A percentile compares a stretch with the other conserved stretches of the same genome.
phyloP scores from a whole-genome alignment of 2,797 vertebrate species.

The Hoplostethus mediterraneus region DNA sequence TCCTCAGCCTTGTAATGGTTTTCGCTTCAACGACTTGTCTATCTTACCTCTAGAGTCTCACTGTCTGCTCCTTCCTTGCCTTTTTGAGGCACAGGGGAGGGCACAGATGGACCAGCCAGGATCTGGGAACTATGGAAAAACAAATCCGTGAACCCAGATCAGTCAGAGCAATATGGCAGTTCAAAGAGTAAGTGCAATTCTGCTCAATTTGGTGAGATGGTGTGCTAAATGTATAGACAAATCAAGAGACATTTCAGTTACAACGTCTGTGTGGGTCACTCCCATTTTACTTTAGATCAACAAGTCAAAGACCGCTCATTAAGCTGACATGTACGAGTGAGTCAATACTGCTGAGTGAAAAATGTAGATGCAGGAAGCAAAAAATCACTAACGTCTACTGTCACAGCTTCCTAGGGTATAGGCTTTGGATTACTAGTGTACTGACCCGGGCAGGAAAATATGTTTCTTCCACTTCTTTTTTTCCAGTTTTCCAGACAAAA shows the following conservation, averaged over 20 bases:
- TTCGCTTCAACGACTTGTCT: background rate
- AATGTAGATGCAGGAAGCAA: conserved; percentile 53
- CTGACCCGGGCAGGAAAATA: no score
- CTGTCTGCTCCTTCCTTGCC: conserved; percentile 90
- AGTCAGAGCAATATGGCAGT: background rate
- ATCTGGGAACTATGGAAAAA: conserved; percentile 89
- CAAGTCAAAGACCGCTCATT: background rate
- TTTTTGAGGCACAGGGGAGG: conserved; percentile 82
- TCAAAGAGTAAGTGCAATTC: background rate
- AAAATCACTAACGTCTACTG: conserved; percentile 8
- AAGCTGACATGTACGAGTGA: no score
- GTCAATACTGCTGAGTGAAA: conserved; percentile 16
- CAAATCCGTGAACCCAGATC: background rate
- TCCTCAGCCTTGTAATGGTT: no score
- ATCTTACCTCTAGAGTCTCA: conserved; percentile 92
- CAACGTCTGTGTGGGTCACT: background rate
- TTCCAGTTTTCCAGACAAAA: background rate
- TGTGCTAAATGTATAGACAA: background rate
- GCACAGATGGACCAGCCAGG: conserved; percentile 82
- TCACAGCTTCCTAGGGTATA: background rate
- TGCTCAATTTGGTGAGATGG: background rate
- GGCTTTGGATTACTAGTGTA: background rate
- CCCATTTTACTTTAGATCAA: conserved; percentile 12
- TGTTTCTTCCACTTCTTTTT: conserved; percentile 5
- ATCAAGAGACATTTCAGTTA: background rate